Base-by-base conservation (phyloP, 2,113 vertebrate genomes). In the Myrmecophaga tridactyla region DNA sequence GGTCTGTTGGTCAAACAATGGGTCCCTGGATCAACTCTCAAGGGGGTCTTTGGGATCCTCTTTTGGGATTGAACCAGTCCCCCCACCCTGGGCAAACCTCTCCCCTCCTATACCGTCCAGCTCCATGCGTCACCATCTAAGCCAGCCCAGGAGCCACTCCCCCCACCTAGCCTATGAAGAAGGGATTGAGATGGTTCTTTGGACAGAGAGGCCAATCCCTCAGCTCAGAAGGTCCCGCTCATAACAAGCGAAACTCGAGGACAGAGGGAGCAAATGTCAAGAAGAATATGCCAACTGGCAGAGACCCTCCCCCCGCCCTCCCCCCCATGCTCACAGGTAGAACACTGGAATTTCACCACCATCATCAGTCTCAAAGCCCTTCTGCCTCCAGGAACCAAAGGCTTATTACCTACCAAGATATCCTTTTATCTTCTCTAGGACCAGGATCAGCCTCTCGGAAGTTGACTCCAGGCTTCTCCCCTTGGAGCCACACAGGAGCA, bases 191-290 rank as follows among this genome's bases (percentile, higher is more conserved):
- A 10, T 4, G 0, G 17, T 29, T 48, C 21, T 53, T 67, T 25
- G 21, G 31, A 27, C 13, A 4, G 17, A 5, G 21, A 70, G 43
- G 36, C 36, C 48, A 12, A 2, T 2, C 13, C 21, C 81, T 7
- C 5, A 1, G 48, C 58, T 34, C 70, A 18, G 1, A 27, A 58
- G 18, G 3, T 9, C 48, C 63, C 43, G 34, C 39, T 78, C 21
- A 21, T 0, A 27, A 29, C 0, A 7, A 43, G 51, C 58, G 15
- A 39, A 41, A 18, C 39, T n/a, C 31, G 1, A 29, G 34, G 48
- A n/a, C 53, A 39, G n/a, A 20, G 21, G 7, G 43, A 9, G 21
- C 4, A 5, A 34, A 6, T 9, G 29, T 1, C 2, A 20, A 10
- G 58, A 25, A 39, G n/a, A 76, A 23, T 0, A 12, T 7, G 17